Percentiles rank a stretch among this genome's conserved stretches.
Evolutionary conservation across 2,888 invertebrate genomes (phyloP).

Genomic region (Galeopsomyia nigrocyanea): DNA sequence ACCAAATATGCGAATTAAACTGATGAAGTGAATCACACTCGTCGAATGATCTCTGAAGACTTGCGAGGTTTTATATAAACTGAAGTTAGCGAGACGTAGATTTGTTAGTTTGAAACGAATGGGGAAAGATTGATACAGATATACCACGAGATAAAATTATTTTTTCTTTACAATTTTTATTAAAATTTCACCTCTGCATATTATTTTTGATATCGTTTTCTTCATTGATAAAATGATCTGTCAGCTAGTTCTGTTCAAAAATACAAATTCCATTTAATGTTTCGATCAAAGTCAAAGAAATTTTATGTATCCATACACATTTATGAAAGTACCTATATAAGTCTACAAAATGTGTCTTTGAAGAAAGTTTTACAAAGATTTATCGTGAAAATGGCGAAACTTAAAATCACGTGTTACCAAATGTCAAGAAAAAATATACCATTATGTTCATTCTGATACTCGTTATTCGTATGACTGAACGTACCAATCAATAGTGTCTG

Average conservation of each 20-base stretch:
- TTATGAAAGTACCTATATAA: conserved; percentile 38
- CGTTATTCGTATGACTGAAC: conserved; percentile 28
- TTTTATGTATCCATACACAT: too few relatives aligned
- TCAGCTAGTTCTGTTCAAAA: too few relatives aligned
- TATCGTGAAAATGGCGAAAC: too few relatives aligned
- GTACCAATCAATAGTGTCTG: conserved; percentile 28
- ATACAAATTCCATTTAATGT: too few relatives aligned
- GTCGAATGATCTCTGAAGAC: conserved; percentile 43
- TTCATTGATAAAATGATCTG: too few relatives aligned
- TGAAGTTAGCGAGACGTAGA: conserved; percentile 2
- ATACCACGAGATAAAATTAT: neutral
- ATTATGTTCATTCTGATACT: conserved; percentile 33
- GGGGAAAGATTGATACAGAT: conserved; percentile 6
- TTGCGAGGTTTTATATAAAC: conserved; percentile 37
- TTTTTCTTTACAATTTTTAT: neutral
- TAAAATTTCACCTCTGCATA: conserved; percentile 1
- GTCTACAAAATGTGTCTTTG: conserved; percentile 31
- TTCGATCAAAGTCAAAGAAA: too few relatives aligned
- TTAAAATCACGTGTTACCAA: conserved; percentile 13
- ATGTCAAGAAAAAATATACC: conserved; percentile 28
- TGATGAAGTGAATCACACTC: neutral
- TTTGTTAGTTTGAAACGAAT: conserved; percentile 20
- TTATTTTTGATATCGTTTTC: neutral
- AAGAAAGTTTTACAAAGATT: conserved; percentile 38
- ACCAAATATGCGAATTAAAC: neutral